phyloP scores from a whole-genome alignment of 2,797 vertebrate genomes.

The Pipistrellus nathusii region DNA sequence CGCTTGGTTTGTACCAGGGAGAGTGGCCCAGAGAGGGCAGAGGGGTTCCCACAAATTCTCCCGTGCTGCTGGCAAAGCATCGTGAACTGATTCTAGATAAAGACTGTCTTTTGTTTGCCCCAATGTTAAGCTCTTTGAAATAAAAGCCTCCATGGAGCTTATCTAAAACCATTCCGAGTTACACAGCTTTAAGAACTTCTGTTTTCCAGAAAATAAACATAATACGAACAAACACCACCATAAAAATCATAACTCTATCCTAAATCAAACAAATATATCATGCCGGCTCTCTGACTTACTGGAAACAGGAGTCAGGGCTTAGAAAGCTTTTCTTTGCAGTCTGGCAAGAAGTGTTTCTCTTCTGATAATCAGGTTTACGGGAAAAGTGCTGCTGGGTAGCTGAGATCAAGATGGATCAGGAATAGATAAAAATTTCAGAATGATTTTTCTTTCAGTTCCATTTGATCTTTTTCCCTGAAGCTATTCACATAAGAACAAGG shows the following conservation, averaged over 20 bases:
- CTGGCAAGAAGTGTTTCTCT: constrained; percentile 57
- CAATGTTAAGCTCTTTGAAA: constrained; percentile 40
- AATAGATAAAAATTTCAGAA: constrained; percentile 69
- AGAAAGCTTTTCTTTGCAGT: constrained; percentile 67
- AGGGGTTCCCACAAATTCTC: not conserved
- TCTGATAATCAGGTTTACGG: constrained; percentile 62
- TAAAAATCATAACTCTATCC: constrained; percentile 42
- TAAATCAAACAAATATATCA: constrained; percentile 72
- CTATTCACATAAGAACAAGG: constrained; percentile 63
- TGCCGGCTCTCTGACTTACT: not conserved
- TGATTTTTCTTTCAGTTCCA: constrained; percentile 45
- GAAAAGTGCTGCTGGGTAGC: constrained; percentile 7
- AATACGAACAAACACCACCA: constrained; percentile 38
- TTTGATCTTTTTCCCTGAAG: constrained; percentile 57
- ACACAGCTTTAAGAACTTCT: constrained; percentile 45
- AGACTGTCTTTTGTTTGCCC: constrained; percentile 48
- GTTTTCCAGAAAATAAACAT: constrained; percentile 68
- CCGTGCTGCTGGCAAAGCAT: not conserved
- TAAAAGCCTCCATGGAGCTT: constrained; percentile 38
- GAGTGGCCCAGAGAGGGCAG: not conserved
- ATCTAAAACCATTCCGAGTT: constrained; percentile 61
- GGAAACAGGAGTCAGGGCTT: constrained; percentile 61
- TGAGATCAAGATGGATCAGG: constrained; percentile 59
- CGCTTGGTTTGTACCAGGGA: not conserved
- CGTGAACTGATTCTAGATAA: constrained; percentile 14